Evolutionary conservation across 2,113 vertebrate genomes (phyloP).

Genomic region (Cranoglanis bouderius): DNA sequence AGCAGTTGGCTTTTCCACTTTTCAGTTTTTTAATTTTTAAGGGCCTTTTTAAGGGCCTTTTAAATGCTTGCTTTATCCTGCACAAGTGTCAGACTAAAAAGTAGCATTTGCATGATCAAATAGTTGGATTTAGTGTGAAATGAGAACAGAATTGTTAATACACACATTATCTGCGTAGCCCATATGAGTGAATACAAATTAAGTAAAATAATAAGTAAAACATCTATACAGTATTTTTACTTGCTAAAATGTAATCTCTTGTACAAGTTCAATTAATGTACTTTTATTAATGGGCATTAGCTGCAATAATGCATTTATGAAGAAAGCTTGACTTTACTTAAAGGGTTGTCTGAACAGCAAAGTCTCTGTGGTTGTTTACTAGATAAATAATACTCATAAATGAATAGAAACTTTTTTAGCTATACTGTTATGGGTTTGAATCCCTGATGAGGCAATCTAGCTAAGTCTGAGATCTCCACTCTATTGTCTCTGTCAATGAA

Average conservation of each 20-base stretch:
- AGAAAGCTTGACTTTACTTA: background rate
- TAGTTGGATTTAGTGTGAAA: background rate
- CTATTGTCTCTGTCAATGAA: conserved; percentile 54
- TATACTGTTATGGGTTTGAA: conserved; percentile 18
- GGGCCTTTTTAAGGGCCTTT: too few relatives aligned
- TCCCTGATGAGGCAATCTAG: background rate
- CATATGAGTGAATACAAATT: background rate
- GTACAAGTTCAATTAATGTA: background rate
- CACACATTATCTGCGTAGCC: background rate
- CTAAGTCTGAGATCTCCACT: conserved; percentile 64
- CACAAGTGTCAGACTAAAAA: background rate
- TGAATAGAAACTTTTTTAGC: background rate
- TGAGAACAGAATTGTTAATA: background rate
- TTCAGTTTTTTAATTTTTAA: too few relatives aligned
- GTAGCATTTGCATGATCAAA: background rate
- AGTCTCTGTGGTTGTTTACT: background rate
- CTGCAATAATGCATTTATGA: background rate
- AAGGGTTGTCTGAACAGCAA: background rate
- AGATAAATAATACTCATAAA: background rate
- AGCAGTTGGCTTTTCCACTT: background rate
- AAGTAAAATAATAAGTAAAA: background rate
- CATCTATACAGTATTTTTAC: background rate
- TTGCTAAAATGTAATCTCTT: background rate
- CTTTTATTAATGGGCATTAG: background rate
- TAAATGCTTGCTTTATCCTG: background rate